Conservation (phyloP, 2,797 vertebrate genomes). For the Orientallactaga sibirica region DNA sequence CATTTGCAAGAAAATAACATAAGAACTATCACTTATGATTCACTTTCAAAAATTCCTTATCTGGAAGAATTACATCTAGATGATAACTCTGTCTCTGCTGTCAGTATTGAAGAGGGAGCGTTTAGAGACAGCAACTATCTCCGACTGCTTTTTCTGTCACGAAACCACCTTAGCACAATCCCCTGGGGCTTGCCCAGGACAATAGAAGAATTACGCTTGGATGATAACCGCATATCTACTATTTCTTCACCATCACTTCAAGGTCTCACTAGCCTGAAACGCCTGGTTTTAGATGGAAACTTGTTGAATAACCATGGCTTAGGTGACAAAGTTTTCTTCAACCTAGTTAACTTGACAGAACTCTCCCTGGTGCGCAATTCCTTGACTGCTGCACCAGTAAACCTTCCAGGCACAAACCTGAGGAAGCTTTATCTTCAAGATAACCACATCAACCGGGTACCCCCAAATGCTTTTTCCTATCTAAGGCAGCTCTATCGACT, state of each 20-base stretch:
- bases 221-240: slow-evolving; percentile 99
- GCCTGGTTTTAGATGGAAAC: slow-evolving; percentile 98
- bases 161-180: slow-evolving; percentile 99
- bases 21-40: slow-evolving; percentile 97
- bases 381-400: slow-evolving; percentile 95
- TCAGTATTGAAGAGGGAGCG: slow-evolving; percentile 99
- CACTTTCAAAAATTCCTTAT: slow-evolving; percentile 97
- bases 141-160: slow-evolving; percentile 97
- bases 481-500: slow-evolving; percentile 97
- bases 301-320: slow-evolving; percentile 98
- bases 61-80: slow-evolving; percentile 99
- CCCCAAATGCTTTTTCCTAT: slow-evolving; percentile 96
- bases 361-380: slow-evolving; percentile 98
- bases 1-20: slow-evolving; percentile 99
- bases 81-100: slow-evolving; percentile 99
- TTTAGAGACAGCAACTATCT: slow-evolving; percentile 98
- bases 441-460: slow-evolving; percentile 98
- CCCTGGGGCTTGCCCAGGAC: slow-evolving; percentile 97
- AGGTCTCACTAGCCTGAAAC: slow-evolving; percentile 98
- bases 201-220: slow-evolving; percentile 98
- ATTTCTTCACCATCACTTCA: slow-evolving; percentile 97
- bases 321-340: slow-evolving; percentile 96
- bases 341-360: slow-evolving; percentile 98
- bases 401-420: slow-evolving; percentile 96
- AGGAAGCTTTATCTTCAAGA: slow-evolving; percentile 99